Evolutionary conservation across 2,888 invertebrate species (phyloP), one percentile per base, ranked within the genome.

Genomic region (Sinhomidia bicolor): DNA sequence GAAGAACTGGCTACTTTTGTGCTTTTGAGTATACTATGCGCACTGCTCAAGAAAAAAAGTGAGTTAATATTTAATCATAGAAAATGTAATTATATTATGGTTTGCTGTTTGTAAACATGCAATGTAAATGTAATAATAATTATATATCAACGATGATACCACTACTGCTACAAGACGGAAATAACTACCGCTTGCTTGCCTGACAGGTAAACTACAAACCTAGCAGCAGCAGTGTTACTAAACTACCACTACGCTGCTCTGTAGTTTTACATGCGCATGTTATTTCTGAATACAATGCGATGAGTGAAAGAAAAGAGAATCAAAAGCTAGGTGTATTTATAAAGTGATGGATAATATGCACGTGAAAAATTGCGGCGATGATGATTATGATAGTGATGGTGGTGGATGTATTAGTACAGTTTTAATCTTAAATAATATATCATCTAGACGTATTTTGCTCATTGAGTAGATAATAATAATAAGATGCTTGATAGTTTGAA

Each of bases 91-190:
- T 6, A 62, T 65, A 65, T 65, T 65, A 65, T n/a, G 32, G 41
- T 36, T n/a, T n/a, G n/a, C n/a, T 41, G 68, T 71, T 71, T 7
- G 68, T 71, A 71, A 41, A 20, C 68, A 20, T 36, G 57, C 41
- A 51, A 78, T 71, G 54, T 44, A 71, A 86, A 86, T 86, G 57
- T 60, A 51, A 78, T 71, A 68, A 57, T 80, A 86, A 86, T 86
- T 86, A 36, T 14, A 86, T 80, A 54, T 47, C 78, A 20, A 76
- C 41, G 47, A 20, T 79, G 36, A 78, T 57, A n/a, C n/a, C n/a
- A n/a, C n/a, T n/a, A n/a, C n/a, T n/a, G n/a, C n/a, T n/a, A 26
- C n/a, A 17, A n/a, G 79, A 71, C 85, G 85, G 85, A 86, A 86
- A 86, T 86, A 80, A 44, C 10, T 51, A 17, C 23, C 17, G 68